These are phyloP conservation scores for Rhyacophila evoluta DNA, from an alignment of 2,888 invertebrate genomes.

Conservation along the genomic window DNA sequence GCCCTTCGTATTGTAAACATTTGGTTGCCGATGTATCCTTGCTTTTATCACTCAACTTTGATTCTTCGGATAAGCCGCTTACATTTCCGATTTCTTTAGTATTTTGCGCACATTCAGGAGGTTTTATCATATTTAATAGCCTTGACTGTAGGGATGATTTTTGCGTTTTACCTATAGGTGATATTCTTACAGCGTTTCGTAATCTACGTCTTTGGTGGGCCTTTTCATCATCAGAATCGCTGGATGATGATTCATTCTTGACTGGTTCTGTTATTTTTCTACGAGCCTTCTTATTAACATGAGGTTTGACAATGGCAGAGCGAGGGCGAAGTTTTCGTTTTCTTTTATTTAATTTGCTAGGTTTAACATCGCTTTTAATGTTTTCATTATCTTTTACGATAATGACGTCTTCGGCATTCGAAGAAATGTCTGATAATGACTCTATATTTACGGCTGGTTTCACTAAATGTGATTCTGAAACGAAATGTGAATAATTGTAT, in stretches of 20 bases:
- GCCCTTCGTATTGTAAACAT: neutral
- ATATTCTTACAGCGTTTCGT: constrained; percentile 38
- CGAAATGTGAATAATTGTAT: neutral
- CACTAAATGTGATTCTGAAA: neutral
- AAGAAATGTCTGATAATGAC: neutral
- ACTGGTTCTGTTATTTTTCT: neutral
- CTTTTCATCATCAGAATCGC: constrained; percentile 45
- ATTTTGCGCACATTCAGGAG: neutral
- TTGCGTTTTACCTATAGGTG: neutral
- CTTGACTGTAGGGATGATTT: constrained; percentile 44
- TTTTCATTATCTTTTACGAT: neutral
- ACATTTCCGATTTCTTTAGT: neutral
- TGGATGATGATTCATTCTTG: constrained; percentile 32
- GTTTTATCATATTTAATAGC: constrained; percentile 46
- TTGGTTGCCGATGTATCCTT: neutral
- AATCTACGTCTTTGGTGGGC: constrained; percentile 32
- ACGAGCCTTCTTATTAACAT: neutral
- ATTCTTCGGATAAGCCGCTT: neutral
- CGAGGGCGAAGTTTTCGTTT: neutral
- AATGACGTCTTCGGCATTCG: neutral
- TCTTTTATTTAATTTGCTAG: neutral
- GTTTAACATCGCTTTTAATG: neutral
- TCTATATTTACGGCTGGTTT: neutral
- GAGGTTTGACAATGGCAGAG: neutral
- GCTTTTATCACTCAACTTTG: neutral